Evolutionary conservation across 2,888 invertebrate genomes (phyloP).

Genomic region (Volucella inflata): DNA sequence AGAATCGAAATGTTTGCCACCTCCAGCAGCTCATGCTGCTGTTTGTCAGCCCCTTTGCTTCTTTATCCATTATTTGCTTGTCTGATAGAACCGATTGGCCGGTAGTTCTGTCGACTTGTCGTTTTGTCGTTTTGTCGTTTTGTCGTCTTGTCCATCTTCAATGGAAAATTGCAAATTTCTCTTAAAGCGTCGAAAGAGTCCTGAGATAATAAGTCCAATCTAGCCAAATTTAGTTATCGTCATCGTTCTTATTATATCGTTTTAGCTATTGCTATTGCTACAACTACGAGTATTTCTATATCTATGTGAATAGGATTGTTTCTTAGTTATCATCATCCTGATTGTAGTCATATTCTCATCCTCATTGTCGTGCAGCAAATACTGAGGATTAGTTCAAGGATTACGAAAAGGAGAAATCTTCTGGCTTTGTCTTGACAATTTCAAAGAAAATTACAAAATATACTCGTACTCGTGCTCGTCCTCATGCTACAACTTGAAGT

Average conservation of each 20-base stretch:
- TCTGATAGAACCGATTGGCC: slow-evolving; percentile 36
- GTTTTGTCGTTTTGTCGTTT: too few species aligned
- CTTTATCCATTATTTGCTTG: slow-evolving; percentile 41
- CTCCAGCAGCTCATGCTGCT: slow-evolving; percentile 7
- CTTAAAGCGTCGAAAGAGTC: slow-evolving; percentile 30
- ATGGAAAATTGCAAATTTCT: slow-evolving; percentile 49
- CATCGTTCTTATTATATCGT: slow-evolving; percentile 58
- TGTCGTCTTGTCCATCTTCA: too few species aligned
- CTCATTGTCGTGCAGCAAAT: slow-evolving; percentile 50
- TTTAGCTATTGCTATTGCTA: slow-evolving; percentile 20
- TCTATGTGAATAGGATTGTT: neutral
- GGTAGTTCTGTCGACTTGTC: neutral
- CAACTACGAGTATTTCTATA: too few species aligned
- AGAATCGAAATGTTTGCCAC: slow-evolving; percentile 58
- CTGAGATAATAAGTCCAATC: slow-evolving; percentile 72
- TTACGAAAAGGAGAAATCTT: slow-evolving; percentile 55
- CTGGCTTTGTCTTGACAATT: slow-evolving; percentile 66
- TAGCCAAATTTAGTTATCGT: slow-evolving; percentile 72
- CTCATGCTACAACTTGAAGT: slow-evolving; percentile 14
- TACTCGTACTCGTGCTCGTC: slow-evolving; percentile 3
- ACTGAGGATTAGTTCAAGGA: slow-evolving; percentile 68
- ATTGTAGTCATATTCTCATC: slow-evolving; percentile 47
- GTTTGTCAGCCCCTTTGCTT: slow-evolving; percentile 43
- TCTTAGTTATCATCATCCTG: slow-evolving; percentile 46
- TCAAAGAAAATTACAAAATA: slow-evolving; percentile 71